A percentile compares a stretch with the other conserved stretches of the same genome.
Evolutionary conservation across 1,140 invertebrate species (phyloP).

Genomic region (Ostrea denselamellosa): DNA sequence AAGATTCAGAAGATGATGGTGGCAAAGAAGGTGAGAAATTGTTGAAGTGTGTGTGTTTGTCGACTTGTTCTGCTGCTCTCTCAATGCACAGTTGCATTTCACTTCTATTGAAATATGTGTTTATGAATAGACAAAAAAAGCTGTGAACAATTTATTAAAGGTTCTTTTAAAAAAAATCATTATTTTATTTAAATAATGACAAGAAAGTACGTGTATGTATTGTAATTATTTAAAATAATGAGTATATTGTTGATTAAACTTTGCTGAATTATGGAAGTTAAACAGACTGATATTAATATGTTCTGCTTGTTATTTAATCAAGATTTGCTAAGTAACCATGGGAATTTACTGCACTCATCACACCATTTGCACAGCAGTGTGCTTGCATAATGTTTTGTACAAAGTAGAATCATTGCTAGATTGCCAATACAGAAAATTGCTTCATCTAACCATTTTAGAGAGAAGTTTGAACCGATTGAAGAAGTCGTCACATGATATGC

Average conservation of each 20-base stretch:
- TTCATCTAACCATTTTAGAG: conserved; percentile 34
- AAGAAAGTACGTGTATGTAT: too few relatives aligned
- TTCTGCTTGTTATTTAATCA: too few relatives aligned
- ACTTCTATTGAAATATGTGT: not conserved
- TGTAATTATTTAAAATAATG: too few relatives aligned
- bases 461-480: conserved; percentile 26
- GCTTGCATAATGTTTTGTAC: not conserved
- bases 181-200: too few relatives aligned
- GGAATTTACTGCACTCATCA: not conserved
- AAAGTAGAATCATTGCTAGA: not conserved
- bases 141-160: too few relatives aligned
- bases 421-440: not conserved
- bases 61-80: not conserved
- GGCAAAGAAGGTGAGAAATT: conserved; percentile 48
- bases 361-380: not conserved
- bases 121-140: not conserved
- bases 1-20: conserved; percentile 84
- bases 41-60: not conserved
- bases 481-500: conserved; percentile 47
- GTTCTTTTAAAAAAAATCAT: too few relatives aligned
- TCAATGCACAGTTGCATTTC: not conserved
- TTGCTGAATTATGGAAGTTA: too few relatives aligned
- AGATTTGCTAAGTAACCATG: too few relatives aligned
- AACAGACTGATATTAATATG: too few relatives aligned
- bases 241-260: too few relatives aligned